Percentiles rank a stretch among this genome's conserved stretches.
These are phyloP conservation scores for Poecilia velifera DNA, from an alignment of 2,797 vertebrate species.

Conservation along the genomic window DNA sequence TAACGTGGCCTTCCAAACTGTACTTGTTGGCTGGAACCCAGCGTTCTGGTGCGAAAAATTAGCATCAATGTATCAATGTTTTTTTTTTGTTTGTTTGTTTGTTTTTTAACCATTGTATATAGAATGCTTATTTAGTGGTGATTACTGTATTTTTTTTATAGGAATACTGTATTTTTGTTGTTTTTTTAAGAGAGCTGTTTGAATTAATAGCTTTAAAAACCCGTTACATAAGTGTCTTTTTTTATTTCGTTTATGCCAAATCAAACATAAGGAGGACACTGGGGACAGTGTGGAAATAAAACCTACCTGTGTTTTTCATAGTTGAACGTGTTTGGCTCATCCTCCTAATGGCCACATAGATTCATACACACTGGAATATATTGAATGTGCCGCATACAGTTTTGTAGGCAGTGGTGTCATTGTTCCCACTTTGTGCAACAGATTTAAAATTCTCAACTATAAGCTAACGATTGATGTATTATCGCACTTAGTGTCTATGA, in stretches of 20 bases:
- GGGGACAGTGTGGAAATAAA: not conserved
- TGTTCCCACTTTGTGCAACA: not conserved
- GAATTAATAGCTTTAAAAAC: not conserved
- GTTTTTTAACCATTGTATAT: no score
- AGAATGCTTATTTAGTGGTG: no score
- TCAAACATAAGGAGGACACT: not conserved
- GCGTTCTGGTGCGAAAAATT: no score
- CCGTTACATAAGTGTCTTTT: not conserved
- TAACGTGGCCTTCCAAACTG: no score
- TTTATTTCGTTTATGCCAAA: not conserved
- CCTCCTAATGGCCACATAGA: not conserved
- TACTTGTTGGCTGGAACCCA: no score
- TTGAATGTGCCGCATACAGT: not conserved
- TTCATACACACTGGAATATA: no score
- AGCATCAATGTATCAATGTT: no score
- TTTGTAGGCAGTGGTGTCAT: not conserved
- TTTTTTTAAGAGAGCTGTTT: not conserved
- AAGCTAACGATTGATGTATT: not conserved
- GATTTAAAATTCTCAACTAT: not conserved
- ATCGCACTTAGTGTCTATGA: constrained; percentile 1
- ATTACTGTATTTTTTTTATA: no score
- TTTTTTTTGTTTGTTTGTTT: no score
- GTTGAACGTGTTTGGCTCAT: not conserved
- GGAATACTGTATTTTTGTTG: no score
- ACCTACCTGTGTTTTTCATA: not conserved